phyloP scores from a whole-genome alignment of 2,113 vertebrate species.

The Bos javanicus region DNA sequence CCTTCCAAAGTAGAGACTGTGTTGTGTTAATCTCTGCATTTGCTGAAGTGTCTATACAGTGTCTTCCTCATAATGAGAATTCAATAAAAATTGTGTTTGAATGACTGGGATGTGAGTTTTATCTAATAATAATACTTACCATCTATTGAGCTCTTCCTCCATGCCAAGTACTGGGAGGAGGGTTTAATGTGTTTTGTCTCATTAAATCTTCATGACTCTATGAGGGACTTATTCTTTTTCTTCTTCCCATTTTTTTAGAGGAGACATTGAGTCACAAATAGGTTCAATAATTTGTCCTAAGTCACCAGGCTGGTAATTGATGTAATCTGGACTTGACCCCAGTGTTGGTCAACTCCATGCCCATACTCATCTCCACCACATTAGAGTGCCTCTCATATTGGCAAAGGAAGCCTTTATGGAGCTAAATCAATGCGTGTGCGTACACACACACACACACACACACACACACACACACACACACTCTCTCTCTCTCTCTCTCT shows the following conservation, averaged over 20 bases:
- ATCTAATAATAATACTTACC: neutral
- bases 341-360: neutral
- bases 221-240: neutral
- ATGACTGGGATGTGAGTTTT: neutral
- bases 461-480: neutral
- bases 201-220: neutral
- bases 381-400: neutral
- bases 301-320: neutral
- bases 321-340: neutral
- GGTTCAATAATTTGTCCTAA: neutral
- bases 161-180: neutral
- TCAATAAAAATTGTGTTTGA: constrained; percentile 29
- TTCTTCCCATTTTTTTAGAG: constrained; percentile 36
- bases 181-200: neutral
- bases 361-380: neutral
- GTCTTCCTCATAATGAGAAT: constrained; percentile 9
- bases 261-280: neutral
- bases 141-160: constrained; percentile 11
- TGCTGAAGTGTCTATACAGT: neutral
- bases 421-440: neutral
- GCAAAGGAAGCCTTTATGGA: neutral
- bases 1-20: neutral
- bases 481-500: too few relatives aligned
- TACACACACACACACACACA: neutral
- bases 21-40: constrained; percentile 14